Percentiles rank a stretch among this genome's conserved stretches.
Evolutionary conservation across 2,113 vertebrate species (phyloP).

Genomic region (Romanogobio albipinnatus): DNA sequence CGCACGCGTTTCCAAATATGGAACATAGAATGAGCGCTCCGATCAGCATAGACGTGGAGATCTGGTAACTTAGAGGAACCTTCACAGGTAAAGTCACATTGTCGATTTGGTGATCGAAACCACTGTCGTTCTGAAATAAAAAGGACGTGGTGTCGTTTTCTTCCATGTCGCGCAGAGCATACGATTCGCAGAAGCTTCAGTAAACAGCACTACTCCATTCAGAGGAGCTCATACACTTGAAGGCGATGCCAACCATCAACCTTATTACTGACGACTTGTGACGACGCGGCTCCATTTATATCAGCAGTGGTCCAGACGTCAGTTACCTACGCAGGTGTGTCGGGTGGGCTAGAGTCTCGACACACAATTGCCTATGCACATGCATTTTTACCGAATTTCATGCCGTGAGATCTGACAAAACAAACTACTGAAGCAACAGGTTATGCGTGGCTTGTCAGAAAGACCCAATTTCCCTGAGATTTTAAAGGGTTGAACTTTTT

Average conservation of each 20-base stretch:
- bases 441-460: not conserved
- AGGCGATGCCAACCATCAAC: slow-evolving; percentile 37
- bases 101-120: slow-evolving; percentile 54
- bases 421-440: not conserved
- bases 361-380: not conserved
- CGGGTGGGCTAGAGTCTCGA: slow-evolving; percentile 17
- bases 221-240: slow-evolving; percentile 37
- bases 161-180: slow-evolving; percentile 74
- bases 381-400: not conserved
- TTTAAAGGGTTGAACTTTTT: not conserved
- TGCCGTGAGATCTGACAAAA: not conserved
- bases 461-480: too few relatives aligned
- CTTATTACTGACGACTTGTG: slow-evolving; percentile 61
- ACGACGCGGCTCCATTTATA: slow-evolving; percentile 71
- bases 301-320: slow-evolving; percentile 73
- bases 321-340: slow-evolving; percentile 66
- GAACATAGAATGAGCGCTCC: slow-evolving; percentile 90
- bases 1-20: slow-evolving; percentile 93
- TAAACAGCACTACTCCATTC: slow-evolving; percentile 51
- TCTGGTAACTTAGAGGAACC: slow-evolving; percentile 87
- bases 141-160: slow-evolving; percentile 78
- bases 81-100: slow-evolving; percentile 69
- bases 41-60: slow-evolving; percentile 87
- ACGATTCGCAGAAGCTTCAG: slow-evolving; percentile 22
- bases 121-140: slow-evolving; percentile 64